Evolutionary conservation across 2,888 invertebrate species (phyloP), one percentile per base, ranked within the genome.

Genomic region (Priocnemis perturbator): DNA sequence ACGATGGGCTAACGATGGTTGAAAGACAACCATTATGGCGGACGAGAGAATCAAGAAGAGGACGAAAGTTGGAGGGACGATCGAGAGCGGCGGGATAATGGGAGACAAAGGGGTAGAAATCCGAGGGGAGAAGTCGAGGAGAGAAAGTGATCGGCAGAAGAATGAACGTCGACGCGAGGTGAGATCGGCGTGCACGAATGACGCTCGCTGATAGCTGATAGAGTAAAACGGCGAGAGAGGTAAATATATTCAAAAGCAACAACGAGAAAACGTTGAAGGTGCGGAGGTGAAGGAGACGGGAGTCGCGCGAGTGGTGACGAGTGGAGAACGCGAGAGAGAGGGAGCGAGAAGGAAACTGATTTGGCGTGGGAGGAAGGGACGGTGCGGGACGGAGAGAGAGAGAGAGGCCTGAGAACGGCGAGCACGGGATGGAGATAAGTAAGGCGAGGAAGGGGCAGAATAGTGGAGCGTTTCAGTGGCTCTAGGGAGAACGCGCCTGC

Each of bases 401-500:
- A 60, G 14, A 63, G 59, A 15, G 47, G 37, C 14, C 37, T 1
- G 20, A n/a, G n/a, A n/a, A 47, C 3, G 21, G 17, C 19, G 0
- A 26, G 44, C 20, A 55, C 11, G 17, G 20, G 47, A 58, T 9
- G 37, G 37, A 3, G 15, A 30, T 30, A 30, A n/a, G 17, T 4
- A 48, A 7, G 1, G 21, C n/a, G n/a, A 23, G 44, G n/a, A 17
- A 56, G 57, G 52, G 67, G 61, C n/a, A 47, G 66, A 57, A 44
- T 52, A 55, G 60, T 48, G 61, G 64, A 60, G 56, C 69, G 71
- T 70, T 64, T 63, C 50, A 53, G 37, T 60, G 74, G 61, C 59
- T 52, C 44, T 69, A 70, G 67, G 26, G 64, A 58, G 26, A 60
- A 26, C 14, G 79, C 79, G 79, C 79, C 47, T 79, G 79, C 79